phyloP scores from a whole-genome alignment of 2,888 invertebrate genomes.

The Platycheirus rosarum region DNA sequence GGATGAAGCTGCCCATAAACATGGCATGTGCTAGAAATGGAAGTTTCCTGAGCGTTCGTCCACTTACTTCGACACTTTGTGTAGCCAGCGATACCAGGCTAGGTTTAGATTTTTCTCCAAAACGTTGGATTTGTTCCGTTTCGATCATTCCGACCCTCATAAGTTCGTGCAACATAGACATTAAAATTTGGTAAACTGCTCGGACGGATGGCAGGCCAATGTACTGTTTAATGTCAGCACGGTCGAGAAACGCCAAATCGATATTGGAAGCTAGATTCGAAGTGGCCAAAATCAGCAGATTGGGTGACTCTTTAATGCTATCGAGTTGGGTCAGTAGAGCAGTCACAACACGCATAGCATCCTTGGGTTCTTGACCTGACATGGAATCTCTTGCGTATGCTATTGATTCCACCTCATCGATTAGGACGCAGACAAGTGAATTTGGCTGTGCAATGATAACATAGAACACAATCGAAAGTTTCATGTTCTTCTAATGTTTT shows the following conservation, averaged over 20 bases:
- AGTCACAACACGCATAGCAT: constrained; percentile 98
- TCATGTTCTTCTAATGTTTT: too few species aligned
- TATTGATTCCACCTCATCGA: constrained; percentile 98
- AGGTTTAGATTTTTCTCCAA: constrained; percentile 75
- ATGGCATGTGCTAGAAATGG: constrained; percentile 92
- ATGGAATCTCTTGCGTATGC: constrained; percentile 92
- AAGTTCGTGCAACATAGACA: constrained; percentile 92
- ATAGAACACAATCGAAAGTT: too few species aligned
- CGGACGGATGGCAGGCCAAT: constrained; percentile 91
- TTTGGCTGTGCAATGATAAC: constrained; percentile 89
- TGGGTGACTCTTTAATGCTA: constrained; percentile 91
- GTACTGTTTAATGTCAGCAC: constrained; percentile 96
- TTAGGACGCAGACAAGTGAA: constrained; percentile 93
- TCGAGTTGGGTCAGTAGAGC: constrained; percentile 97
- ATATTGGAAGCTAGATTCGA: constrained; percentile 97
- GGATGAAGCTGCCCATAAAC: constrained; percentile 73
- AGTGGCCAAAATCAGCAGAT: constrained; percentile 96
- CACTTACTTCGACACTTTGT: constrained; percentile 89
- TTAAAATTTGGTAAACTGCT: constrained; percentile 93
- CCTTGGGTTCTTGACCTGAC: constrained; percentile 94
- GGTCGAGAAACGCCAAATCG: constrained; percentile 97
- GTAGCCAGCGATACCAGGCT: constrained; percentile 83
- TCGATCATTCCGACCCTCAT: constrained; percentile 85
- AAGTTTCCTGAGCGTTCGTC: constrained; percentile 92
- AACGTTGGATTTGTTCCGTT: not conserved